phyloP scores from a whole-genome alignment of 2,113 vertebrate genomes.

The Chaetodon trifascialis region DNA sequence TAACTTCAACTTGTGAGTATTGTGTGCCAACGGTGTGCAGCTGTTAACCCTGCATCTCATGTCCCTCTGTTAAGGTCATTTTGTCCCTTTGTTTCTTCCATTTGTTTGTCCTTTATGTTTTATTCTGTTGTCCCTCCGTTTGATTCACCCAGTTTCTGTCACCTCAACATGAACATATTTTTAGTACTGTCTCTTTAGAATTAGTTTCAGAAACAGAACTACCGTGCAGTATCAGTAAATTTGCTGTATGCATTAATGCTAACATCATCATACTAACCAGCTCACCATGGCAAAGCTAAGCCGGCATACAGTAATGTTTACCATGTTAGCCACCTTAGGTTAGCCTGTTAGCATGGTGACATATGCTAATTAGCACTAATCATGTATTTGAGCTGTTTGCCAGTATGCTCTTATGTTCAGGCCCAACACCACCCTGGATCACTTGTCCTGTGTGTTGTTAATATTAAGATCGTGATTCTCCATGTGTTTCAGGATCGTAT shows the following conservation, averaged over 20 bases:
- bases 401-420: not conserved
- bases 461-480: not conserved
- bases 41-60: not conserved
- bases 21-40: not conserved
- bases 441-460: not conserved
- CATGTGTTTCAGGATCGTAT: conserved; percentile 90
- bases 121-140: not conserved
- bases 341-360: too few relatives aligned
- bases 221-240: too few relatives aligned
- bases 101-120: too few relatives aligned
- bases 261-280: too few relatives aligned
- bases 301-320: too few relatives aligned
- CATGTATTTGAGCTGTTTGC: not conserved
- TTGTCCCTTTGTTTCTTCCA: not conserved
- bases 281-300: too few relatives aligned
- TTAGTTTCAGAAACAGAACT: too few relatives aligned
- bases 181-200: not conserved
- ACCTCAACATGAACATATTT: not conserved
- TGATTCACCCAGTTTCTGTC: not conserved
- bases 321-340: too few relatives aligned
- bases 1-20: conserved; percentile 10
- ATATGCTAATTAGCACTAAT: too few relatives aligned
- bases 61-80: not conserved
- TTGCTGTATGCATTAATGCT: too few relatives aligned
- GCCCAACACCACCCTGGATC: not conserved